Evolutionary conservation across 2,888 invertebrate species (phyloP).

Genomic region (Drosophila mayaguana): DNA sequence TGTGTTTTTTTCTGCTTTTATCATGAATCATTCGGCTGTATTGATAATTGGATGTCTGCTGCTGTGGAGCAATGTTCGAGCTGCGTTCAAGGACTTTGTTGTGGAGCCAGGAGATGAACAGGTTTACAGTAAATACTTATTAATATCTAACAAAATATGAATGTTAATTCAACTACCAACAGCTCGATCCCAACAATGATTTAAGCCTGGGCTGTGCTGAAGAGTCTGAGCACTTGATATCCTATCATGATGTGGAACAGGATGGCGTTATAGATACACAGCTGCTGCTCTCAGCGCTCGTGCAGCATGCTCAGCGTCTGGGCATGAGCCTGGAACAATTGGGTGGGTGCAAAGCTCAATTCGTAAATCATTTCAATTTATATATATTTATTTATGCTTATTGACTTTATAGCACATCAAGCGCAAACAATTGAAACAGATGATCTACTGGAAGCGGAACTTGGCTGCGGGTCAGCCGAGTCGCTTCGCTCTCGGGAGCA

Average conservation of each 20-base stretch:
- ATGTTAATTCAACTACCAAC: background rate
- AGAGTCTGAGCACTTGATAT: constrained; percentile 18
- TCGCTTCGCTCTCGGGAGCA: constrained; percentile 15
- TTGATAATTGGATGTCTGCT: constrained; percentile 36
- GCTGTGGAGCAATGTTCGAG: constrained; percentile 18
- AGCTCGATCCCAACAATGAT: constrained; percentile 18
- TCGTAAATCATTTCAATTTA: background rate
- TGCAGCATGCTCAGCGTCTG: constrained; percentile 58
- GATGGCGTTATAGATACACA: constrained; percentile 52
- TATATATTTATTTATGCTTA: background rate
- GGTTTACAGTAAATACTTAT: background rate
- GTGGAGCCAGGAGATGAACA: constrained; percentile 41
- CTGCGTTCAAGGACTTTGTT: constrained; percentile 71
- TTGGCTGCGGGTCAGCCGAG: constrained; percentile 29
- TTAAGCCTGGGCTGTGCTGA: constrained; percentile 21
- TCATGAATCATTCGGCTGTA: constrained; percentile 37
- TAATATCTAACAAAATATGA: background rate
- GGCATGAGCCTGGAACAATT: constrained; percentile 62
- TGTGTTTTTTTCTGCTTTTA: background rate
- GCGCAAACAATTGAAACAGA: constrained; percentile 2
- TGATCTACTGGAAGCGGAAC: constrained; percentile 1
- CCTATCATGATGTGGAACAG: constrained; percentile 31
- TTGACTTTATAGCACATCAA: constrained; percentile 2
- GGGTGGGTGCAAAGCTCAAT: constrained; percentile 32
- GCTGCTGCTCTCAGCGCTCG: constrained; percentile 40